Conservation (phyloP, 2,888 invertebrate genomes). For the Amblyjoppa fuscipennis region DNA sequence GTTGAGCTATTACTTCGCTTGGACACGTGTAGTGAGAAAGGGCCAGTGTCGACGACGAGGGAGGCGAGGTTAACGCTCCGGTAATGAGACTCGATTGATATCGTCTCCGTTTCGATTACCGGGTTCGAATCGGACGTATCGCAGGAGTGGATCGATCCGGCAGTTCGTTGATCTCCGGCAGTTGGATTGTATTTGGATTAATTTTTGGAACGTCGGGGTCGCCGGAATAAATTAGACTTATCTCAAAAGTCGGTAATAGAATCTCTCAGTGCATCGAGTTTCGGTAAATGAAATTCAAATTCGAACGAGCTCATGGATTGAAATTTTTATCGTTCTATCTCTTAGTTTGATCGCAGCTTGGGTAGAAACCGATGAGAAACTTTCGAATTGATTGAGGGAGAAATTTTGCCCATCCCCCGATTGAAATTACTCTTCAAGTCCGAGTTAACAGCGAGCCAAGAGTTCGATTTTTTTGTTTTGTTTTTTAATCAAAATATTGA, state of each 20-base stretch:
- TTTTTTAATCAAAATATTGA: slow-evolving; percentile 9
- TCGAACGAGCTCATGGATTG: not conserved
- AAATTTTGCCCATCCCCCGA: not conserved
- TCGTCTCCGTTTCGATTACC: slow-evolving; percentile 48
- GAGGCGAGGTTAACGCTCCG: slow-evolving; percentile 57
- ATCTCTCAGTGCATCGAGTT: not conserved
- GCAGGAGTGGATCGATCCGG: not conserved
- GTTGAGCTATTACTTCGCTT: slow-evolving; percentile 17
- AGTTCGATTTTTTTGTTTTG: not conserved
- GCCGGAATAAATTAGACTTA: not conserved
- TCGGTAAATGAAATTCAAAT: not conserved
- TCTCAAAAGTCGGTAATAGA: no score
- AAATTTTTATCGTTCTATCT: not conserved
- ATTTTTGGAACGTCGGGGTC: not conserved
- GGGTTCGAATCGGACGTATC: slow-evolving; percentile 2
- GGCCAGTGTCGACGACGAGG: slow-evolving; percentile 36
- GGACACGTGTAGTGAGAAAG: slow-evolving; percentile 27
- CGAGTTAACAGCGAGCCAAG: not conserved
- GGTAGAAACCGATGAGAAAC: not conserved
- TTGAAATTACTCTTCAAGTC: not conserved
- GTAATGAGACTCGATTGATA: slow-evolving; percentile 58
- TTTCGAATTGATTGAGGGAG: not conserved
- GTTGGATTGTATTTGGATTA: slow-evolving; percentile 10
- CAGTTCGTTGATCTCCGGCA: slow-evolving; percentile 2
- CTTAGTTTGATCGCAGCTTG: not conserved